phyloP scores from a whole-genome alignment of 2,888 invertebrate species.

The Aporophyla nigra region DNA sequence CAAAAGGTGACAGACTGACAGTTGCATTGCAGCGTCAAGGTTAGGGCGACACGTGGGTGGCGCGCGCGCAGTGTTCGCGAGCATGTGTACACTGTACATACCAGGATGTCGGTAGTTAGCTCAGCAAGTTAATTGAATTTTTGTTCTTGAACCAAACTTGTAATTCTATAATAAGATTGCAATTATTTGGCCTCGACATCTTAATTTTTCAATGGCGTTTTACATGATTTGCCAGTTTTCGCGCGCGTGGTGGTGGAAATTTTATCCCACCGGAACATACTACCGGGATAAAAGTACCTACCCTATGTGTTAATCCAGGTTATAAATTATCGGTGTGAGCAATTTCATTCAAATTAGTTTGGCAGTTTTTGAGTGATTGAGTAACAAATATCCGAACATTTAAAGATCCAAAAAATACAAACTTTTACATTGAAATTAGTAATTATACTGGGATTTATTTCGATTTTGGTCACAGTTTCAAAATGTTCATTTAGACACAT shows the following conservation, averaged over 20 bases:
- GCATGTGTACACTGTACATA: constrained; percentile 38
- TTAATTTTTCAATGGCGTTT: not conserved
- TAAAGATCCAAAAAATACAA: too few species aligned
- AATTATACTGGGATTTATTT: not conserved
- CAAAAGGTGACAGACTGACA: constrained; percentile 58
- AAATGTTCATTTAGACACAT: not conserved
- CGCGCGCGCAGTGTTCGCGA: constrained; percentile 27
- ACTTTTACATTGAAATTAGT: too few species aligned
- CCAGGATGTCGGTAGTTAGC: constrained; percentile 53
- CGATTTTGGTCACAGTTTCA: not conserved
- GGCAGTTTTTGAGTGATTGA: too few species aligned
- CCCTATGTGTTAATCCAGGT: too few species aligned
- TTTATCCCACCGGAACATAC: too few species aligned
- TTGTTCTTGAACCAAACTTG: constrained; percentile 49
- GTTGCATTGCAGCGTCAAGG: constrained; percentile 60
- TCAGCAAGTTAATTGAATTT: constrained; percentile 43
- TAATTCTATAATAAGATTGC: constrained; percentile 25
- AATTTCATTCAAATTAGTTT: too few species aligned
- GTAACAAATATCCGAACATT: too few species aligned
- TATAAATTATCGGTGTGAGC: too few species aligned
- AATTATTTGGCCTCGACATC: constrained; percentile 40
- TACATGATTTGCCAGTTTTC: not conserved
- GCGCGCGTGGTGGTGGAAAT: too few species aligned
- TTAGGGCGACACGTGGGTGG: constrained; percentile 58
- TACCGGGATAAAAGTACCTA: too few species aligned